Conservation (phyloP, 1,140 invertebrate genomes). For the Drosophila truncata region DNA sequence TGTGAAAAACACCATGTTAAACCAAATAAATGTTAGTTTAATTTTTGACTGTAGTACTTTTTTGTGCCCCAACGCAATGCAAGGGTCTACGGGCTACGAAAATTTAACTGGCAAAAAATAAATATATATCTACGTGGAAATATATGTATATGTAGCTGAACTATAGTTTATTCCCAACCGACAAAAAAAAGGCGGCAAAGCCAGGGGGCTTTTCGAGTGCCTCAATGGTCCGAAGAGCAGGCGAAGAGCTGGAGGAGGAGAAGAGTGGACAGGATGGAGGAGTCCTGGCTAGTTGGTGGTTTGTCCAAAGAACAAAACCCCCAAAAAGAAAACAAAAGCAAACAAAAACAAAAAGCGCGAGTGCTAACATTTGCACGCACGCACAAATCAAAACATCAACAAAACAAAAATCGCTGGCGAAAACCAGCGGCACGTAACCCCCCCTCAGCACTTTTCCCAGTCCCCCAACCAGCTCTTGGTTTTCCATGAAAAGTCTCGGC, state of each 20-base stretch:
- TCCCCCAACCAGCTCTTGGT: not conserved
- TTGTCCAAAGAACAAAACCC: slow-evolving; percentile 47
- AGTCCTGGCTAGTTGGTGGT: slow-evolving; percentile 38
- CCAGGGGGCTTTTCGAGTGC: slow-evolving; percentile 35
- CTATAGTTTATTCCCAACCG: slow-evolving; percentile 34
- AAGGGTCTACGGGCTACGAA: slow-evolving; percentile 37
- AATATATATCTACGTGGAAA: slow-evolving; percentile 27
- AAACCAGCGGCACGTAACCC: slow-evolving; percentile 65
- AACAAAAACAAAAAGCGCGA: slow-evolving; percentile 67
- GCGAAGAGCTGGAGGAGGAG: not conserved
- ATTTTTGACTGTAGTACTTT: not conserved
- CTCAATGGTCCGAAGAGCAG: slow-evolving; percentile 1
- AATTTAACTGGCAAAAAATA: slow-evolving; percentile 59
- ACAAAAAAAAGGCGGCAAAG: slow-evolving; percentile 28
- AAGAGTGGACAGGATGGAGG: not conserved
- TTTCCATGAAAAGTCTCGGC: slow-evolving; percentile 78
- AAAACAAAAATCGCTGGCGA: slow-evolving; percentile 68
- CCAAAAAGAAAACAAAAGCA: slow-evolving; percentile 48
- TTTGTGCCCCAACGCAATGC: slow-evolving; percentile 18
- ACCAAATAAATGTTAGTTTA: not conserved
- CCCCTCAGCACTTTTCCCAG: slow-evolving; percentile 5
- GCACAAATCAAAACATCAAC: slow-evolving; percentile 83
- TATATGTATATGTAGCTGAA: slow-evolving; percentile 20
- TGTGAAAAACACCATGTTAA: not conserved
- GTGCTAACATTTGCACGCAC: slow-evolving; percentile 83